Evolutionary conservation across 2,888 invertebrate genomes (phyloP).

Genomic region (Baccha elongata): DNA sequence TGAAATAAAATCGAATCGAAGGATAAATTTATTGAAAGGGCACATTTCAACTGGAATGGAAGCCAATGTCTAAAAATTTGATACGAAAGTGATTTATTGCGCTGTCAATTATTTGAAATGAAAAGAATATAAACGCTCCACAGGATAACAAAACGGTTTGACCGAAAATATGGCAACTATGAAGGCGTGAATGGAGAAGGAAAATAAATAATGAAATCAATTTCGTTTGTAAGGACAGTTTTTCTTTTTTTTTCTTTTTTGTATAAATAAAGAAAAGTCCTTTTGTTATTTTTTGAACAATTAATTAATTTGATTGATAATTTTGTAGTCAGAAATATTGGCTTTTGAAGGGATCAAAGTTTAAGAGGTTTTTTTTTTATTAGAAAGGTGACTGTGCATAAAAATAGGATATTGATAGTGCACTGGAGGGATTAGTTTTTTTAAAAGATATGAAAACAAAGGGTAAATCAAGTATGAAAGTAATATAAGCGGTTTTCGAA

Average conservation of each 20-base stretch:
- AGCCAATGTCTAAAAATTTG: slow-evolving; percentile 71
- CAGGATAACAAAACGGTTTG: slow-evolving; percentile 45
- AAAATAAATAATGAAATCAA: not conserved
- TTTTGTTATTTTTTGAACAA: not conserved
- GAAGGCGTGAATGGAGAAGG: slow-evolving; percentile 4
- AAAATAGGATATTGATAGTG: too few species aligned
- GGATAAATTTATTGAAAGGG: slow-evolving; percentile 61
- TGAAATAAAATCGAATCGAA: slow-evolving; percentile 56
- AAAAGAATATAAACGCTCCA: slow-evolving; percentile 47
- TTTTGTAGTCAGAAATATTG: not conserved
- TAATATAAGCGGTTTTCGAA: too few species aligned
- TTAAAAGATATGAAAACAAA: too few species aligned
- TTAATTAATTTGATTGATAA: not conserved
- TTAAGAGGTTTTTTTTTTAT: too few species aligned
- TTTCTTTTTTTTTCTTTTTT: not conserved
- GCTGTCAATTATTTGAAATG: slow-evolving; percentile 65
- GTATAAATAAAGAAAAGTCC: not conserved
- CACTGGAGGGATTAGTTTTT: too few species aligned
- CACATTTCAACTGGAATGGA: slow-evolving; percentile 62
- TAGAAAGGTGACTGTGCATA: too few species aligned
- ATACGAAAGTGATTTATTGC: slow-evolving; percentile 71
- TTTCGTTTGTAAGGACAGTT: not conserved
- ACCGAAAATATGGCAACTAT: slow-evolving; percentile 13
- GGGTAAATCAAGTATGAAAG: too few species aligned
- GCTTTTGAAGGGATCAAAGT: too few species aligned